Base-by-base conservation (phyloP, 2,888 invertebrate genomes). In the Leucophenga montana region DNA sequence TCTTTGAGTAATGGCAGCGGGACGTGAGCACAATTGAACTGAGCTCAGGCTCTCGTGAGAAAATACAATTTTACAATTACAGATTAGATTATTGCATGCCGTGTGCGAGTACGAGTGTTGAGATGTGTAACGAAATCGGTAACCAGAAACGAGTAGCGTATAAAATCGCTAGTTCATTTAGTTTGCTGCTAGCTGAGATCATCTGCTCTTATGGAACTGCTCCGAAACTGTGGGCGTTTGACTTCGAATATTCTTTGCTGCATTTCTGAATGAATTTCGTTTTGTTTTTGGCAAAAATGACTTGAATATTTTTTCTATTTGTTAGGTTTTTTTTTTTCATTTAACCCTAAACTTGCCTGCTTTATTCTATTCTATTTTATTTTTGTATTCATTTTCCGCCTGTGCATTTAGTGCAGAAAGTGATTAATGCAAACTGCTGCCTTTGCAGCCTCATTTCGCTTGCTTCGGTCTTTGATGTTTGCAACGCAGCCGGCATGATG, bases 1-100 rank as follows among this genome's bases (percentile, higher is more conserved):
- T 8, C 39, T 39, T 39, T 84, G 85, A 85, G 78, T 80, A 83
- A 83, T 85, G 80, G 77, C 77, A 73, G 78, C 73, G 71, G 71
- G 73, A 77, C 80, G 78, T 80, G 11, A 5, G 56, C 14, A 75
- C 76, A 76, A 80, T 80, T 81, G 79, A 72, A 72, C 59, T 57
- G 8, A 11, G 48, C 46, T 56, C 44, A n/a, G n/a, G 18, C 33
- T 54, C 14, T 16, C 31, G 67, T 62, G 67, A 54, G 68, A 27
- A 65, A 80, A 75, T 78, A 75, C 50, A 53, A 67, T 67, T 14
- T 54, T 57, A 56, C 33, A 54, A 53, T 44, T 22, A 53, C 20
- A 53, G 53, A 53, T 53, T 67, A 48, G 67, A 46, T 57, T 48
- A 64, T 48, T 64, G 22, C 62, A 20, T 22, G 54, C 56, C 16